Percentiles rank a stretch among this genome's conserved stretches.
phyloP scores from a whole-genome alignment of 2,797 vertebrate species.

The Centroberyx gerrardi region DNA sequence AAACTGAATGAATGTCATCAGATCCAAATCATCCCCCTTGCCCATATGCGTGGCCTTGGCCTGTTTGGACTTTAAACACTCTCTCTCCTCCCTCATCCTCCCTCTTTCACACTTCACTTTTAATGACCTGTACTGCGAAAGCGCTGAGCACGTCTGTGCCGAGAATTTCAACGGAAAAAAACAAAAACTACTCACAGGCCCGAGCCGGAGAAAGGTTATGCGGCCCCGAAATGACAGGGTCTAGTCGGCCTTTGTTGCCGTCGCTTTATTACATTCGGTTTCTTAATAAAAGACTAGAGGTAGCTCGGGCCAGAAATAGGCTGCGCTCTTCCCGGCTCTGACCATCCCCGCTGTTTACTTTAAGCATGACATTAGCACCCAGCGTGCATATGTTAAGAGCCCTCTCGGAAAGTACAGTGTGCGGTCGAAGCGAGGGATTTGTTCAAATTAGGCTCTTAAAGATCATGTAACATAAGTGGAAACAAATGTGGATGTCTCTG shows the following conservation, averaged over 20 bases:
- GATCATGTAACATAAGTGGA: slow-evolving; percentile 88
- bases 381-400: slow-evolving; percentile 73
- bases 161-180: slow-evolving; percentile 3
- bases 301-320: slow-evolving; percentile 71
- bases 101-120: slow-evolving; percentile 28
- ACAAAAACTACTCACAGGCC: slow-evolving; percentile 46
- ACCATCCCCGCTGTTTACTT: slow-evolving; percentile 74
- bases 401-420: slow-evolving; percentile 80
- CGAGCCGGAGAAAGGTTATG: slow-evolving; percentile 51
- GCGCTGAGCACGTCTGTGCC: slow-evolving; percentile 11
- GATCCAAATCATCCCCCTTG: background rate
- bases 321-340: slow-evolving; percentile 59
- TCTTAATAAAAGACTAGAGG: slow-evolving; percentile 78
- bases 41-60: no score
- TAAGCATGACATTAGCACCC: slow-evolving; percentile 81
- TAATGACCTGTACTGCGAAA: background rate
- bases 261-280: slow-evolving; percentile 74
- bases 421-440: slow-evolving; percentile 83
- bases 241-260: slow-evolving; percentile 61
- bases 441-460: slow-evolving; percentile 88
- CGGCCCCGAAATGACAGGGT: slow-evolving; percentile 76
- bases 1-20: slow-evolving; percentile 19
- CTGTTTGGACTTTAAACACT: slow-evolving; percentile 11
- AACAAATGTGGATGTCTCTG: slow-evolving; percentile 84
- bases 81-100: slow-evolving; percentile 16